Conservation (phyloP, 2,888 invertebrate genomes). For the Listrodromus nycthemerus region DNA sequence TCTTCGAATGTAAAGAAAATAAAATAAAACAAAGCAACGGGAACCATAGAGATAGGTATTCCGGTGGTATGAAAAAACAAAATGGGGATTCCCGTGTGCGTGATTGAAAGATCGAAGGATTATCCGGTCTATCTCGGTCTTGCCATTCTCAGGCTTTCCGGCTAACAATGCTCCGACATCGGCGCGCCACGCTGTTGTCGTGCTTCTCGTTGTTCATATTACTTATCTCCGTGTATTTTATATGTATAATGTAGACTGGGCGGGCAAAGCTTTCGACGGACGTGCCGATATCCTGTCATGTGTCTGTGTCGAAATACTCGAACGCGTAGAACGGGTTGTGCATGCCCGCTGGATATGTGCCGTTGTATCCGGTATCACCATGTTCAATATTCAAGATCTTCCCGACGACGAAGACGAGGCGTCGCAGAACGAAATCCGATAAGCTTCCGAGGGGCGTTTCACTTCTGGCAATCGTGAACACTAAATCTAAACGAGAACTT, state of each 20-base stretch:
- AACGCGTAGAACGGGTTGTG: conserved; percentile 23
- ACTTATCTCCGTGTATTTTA: conserved; percentile 15
- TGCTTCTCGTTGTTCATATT: conserved; percentile 19
- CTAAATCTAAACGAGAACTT: conserved; percentile 38
- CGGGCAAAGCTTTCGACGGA: conserved; percentile 20
- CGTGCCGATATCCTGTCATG: conserved; percentile 17
- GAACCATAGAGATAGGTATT: conserved; percentile 19
- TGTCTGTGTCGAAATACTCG: conserved; percentile 11
- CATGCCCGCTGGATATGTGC: conserved; percentile 15
- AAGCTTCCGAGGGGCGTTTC: conserved; percentile 36
- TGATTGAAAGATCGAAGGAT: conserved; percentile 80
- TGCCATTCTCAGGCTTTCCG: conserved; percentile 40
- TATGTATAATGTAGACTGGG: conserved; percentile 14
- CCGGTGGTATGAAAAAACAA: conserved; percentile 32
- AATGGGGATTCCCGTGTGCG: conserved; percentile 55
- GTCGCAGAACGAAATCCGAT: conserved; percentile 56
- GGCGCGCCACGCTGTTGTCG: conserved; percentile 26
- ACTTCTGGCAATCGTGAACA: neutral
- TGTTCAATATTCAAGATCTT: conserved; percentile 41
- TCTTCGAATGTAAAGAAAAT: neutral
- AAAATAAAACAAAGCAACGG: conserved; percentile 4
- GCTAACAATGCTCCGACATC: conserved; percentile 52
- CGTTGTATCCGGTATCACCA: conserved; percentile 14
- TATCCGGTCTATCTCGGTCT: conserved; percentile 29
- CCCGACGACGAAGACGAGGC: conserved; percentile 25